Evolutionary conservation across 1,140 invertebrate genomes (phyloP), one percentile per base, ranked within the genome.

Genomic region (Hylaeus volcanicus): DNA sequence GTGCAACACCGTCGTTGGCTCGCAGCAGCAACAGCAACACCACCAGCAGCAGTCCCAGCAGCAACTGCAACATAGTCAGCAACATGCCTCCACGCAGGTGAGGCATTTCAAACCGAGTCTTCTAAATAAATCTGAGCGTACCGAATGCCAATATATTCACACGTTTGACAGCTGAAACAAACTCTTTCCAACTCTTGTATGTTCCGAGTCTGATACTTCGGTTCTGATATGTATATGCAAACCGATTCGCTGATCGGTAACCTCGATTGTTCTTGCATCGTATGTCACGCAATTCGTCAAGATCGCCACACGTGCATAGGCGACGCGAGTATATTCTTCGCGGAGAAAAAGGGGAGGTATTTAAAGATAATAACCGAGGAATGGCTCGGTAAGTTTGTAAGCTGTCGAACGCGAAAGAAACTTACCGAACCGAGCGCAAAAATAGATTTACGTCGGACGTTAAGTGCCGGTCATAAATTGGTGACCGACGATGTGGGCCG

Each of bases 1-100:
- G 3, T 95, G 95, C 86, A 94, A 94, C 83, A 94, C 94, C 8
- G 95, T 95, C 0, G 93, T 94, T 60, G 94, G 94, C 0, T 92
- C 93, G 39, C 91, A 93, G 56, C 89, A 93, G 51, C 91, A 71
- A 69, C 87, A 86, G 37, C 87, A 87, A 12, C 83, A 86, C 37
- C 88, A 86, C n/a, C 80, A 79, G 26, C 79, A 82, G 6, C 64
- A 78, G 1, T 70, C 41, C 11, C 39, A 79, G 6, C 88, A 88
- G 60, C 88, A 86, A 51, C 76, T 75, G 45, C 90, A 88, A 48
- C 78, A 86, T 39, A 84, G 61, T 63, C 91, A 92, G 37, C 91
- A 92, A 72, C 90, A 90, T 72, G 81, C 86, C 1, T 88, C 91
- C 72, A 85, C 88, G 68, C 92, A 92, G 89, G 90, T 92, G 86